These are phyloP conservation scores for Dicranocentrus wangi DNA, from an alignment of 2,888 invertebrate species.

Conservation along the genomic window DNA sequence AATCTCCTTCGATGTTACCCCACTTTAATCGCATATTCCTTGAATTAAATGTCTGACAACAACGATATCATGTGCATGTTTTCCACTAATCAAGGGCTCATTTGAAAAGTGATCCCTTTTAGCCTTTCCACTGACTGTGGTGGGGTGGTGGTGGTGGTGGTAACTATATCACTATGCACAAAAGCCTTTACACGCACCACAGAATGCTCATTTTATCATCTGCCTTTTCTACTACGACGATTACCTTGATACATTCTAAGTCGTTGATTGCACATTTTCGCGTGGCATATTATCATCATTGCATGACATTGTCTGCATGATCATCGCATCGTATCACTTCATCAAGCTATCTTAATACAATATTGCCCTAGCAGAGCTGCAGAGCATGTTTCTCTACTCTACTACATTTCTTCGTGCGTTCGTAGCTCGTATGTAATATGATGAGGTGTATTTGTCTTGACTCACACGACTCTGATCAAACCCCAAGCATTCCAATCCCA, in stretches of 20 bases:
- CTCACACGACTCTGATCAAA: slow-evolving; percentile 16
- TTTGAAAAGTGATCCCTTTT: slow-evolving; percentile 48
- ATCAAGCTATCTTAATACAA: not conserved
- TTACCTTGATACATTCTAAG: slow-evolving; percentile 10
- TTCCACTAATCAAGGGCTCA: slow-evolving; percentile 54
- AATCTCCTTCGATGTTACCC: slow-evolving; percentile 17
- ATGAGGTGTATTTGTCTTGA: slow-evolving; percentile 7
- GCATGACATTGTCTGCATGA: slow-evolving; percentile 7
- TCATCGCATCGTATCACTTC: slow-evolving; percentile 8
- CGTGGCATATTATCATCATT: slow-evolving; percentile 2
- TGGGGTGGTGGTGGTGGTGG: not conserved
- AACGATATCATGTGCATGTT: slow-evolving; percentile 31
- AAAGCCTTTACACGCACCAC: not conserved
- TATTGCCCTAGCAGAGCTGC: too few relatives aligned
- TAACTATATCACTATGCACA: not conserved
- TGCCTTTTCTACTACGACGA: not conserved
- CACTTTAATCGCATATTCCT: not conserved
- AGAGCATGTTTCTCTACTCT: too few relatives aligned
- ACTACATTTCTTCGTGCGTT: too few relatives aligned
- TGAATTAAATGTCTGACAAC: not conserved
- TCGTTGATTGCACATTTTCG: not conserved
- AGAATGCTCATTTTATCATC: too few relatives aligned
- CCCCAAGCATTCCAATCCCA: not conserved
- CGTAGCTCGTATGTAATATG: too few relatives aligned
- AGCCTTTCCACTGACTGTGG: slow-evolving; percentile 20